Evolutionary conservation across 2,888 invertebrate genomes (phyloP).

Genomic region (Cataglyphis rosenhaueri): DNA sequence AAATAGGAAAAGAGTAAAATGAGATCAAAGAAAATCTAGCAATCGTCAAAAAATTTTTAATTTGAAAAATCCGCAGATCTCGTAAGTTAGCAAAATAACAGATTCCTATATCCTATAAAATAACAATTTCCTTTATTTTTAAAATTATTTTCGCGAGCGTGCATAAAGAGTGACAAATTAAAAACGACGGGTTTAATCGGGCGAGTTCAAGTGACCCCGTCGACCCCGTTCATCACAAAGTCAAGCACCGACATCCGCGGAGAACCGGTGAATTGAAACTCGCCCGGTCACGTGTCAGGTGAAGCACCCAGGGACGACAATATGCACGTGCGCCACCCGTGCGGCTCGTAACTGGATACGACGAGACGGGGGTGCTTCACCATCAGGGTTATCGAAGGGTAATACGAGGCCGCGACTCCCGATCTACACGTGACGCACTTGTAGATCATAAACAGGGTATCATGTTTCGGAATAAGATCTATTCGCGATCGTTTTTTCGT

Average conservation of each 20-base stretch:
- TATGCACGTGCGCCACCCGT: constrained; percentile 77
- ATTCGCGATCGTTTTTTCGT: constrained; percentile 7
- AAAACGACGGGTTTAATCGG: constrained; percentile 4
- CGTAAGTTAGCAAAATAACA: not conserved
- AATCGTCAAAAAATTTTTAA: not conserved
- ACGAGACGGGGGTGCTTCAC: constrained; percentile 55
- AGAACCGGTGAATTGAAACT: constrained; percentile 76
- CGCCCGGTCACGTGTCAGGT: constrained; percentile 82
- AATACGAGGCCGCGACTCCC: constrained; percentile 61
- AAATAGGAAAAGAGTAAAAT: not conserved
- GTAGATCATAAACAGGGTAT: constrained; percentile 52
- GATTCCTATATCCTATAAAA: not conserved
- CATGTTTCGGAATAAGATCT: constrained; percentile 48
- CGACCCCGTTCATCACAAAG: constrained; percentile 74
- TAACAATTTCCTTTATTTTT: not conserved
- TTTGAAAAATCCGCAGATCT: not conserved
- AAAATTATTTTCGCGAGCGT: not conserved
- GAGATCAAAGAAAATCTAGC: not conserved
- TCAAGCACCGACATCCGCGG: constrained; percentile 73
- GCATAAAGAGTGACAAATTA: not conserved
- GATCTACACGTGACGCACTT: constrained; percentile 54
- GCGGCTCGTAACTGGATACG: constrained; percentile 69
- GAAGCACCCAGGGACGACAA: constrained; percentile 76
- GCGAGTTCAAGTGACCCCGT: constrained; percentile 51
- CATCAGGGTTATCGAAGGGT: constrained; percentile 62